Evolutionary conservation across 2,113 vertebrate genomes (phyloP), one percentile per base, ranked within the genome.

Genomic region (Talpa occidentalis): DNA sequence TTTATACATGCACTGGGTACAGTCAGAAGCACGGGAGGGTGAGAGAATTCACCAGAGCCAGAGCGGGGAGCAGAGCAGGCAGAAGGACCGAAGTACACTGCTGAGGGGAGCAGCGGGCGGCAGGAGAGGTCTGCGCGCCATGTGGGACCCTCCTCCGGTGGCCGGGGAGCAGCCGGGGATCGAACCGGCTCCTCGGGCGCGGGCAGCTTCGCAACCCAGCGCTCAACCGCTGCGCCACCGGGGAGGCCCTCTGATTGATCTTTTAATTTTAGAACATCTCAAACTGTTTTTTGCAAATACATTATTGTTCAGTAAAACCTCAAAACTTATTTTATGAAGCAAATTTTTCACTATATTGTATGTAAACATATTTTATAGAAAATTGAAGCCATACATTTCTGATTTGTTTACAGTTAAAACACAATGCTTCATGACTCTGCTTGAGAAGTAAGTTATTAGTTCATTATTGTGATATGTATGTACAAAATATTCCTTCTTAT

Each of bases 331-430:
- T 93, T 81, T 93, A 44, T 91, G 40, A 91, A 89, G 12, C 22
- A 91, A 26, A 16, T 80, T 80, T 81, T 79, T 28, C 19, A 88
- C n/a, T 44, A 56, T 86, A 93, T 49, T 86, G 72, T 72, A 79
- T 93, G 28, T 74, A 47, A 87, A 44, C 16, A 42, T 52, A 86
- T 88, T 88, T 86, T 87, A 94, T 11, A 74, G 49, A 94, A 84
- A 91, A 72, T 66, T 49, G 26, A 91, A 86, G 28, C 26, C 59
- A 89, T 59, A 17, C 0, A 49, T 60, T 73, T 96, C 60, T 79
- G 10, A 94, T 78, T 77, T 69, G 76, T 74, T 90, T 80, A 77
- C 10, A 78, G 5, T 56, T 80, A 78, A n/a, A 66, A 84, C 62
- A 59, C 73, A 84, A n/a, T 60, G 54, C 21, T 22, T 56, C 77